These are phyloP conservation scores for Upupa epops DNA, from an alignment of 2,113 vertebrate genomes.

Conservation along the genomic window DNA sequence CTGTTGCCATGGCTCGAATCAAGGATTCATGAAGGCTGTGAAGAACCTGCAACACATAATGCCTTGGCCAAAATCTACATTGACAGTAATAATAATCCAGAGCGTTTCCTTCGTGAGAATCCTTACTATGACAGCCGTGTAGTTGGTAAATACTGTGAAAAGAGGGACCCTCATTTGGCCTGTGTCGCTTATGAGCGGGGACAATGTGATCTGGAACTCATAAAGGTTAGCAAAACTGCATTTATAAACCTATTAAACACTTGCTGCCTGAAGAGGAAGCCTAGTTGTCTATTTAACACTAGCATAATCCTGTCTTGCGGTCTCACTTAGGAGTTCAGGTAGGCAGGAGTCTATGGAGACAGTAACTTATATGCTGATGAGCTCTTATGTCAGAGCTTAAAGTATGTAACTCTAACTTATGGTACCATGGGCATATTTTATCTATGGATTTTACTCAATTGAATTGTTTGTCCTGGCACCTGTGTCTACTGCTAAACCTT, in stretches of 20 bases:
- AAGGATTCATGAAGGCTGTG: conserved; percentile 87
- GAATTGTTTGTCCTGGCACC: neutral
- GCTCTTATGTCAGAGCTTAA: neutral
- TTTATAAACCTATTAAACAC: neutral
- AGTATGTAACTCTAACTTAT: neutral
- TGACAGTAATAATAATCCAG: conserved; percentile 90
- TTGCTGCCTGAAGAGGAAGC: neutral
- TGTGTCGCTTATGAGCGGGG: conserved; percentile 91
- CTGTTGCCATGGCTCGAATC: conserved; percentile 90
- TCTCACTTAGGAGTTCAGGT: neutral
- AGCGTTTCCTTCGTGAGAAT: conserved; percentile 90
- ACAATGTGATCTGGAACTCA: conserved; percentile 90
- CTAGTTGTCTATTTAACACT: neutral
- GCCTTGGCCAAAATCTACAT: conserved; percentile 94
- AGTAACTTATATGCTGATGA: neutral
- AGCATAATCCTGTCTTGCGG: neutral
- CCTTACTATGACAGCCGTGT: conserved; percentile 87
- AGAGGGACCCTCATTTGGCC: conserved; percentile 90
- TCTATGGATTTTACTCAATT: neutral
- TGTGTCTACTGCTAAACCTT: neutral
- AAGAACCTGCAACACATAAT: conserved; percentile 91
- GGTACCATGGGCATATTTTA: neutral
- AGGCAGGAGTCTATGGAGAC: neutral
- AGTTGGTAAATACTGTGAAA: conserved; percentile 90
- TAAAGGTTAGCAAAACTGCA: conserved; percentile 80